phyloP scores from a whole-genome alignment of 2,888 invertebrate species.

The Drosophila nr. perissopoda region DNA sequence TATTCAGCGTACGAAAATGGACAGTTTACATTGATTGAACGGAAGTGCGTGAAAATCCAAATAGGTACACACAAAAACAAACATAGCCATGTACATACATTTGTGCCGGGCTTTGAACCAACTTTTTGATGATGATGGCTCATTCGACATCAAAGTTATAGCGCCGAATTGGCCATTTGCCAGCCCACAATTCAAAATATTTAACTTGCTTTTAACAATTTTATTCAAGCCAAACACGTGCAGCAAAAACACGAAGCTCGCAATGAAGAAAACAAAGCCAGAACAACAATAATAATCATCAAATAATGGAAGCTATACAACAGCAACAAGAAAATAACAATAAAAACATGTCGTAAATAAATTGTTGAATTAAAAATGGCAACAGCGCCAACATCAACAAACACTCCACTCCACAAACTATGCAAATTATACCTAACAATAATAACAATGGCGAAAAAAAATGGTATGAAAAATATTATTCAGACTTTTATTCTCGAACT shows the following conservation, averaged over 20 bases:
- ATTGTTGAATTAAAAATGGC: slow-evolving; percentile 55
- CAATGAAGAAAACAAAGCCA: slow-evolving; percentile 39
- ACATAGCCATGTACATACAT: background rate
- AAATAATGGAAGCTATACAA: slow-evolving; percentile 52
- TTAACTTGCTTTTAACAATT: slow-evolving; percentile 38
- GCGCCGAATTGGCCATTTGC: slow-evolving; percentile 43
- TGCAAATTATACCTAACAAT: slow-evolving; percentile 49
- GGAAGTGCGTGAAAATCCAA: slow-evolving; percentile 6
- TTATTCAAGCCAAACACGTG: slow-evolving; percentile 67
- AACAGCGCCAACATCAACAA: slow-evolving; percentile 19
- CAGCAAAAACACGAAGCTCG: slow-evolving; percentile 46
- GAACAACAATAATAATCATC: slow-evolving; percentile 60
- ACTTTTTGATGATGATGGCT: slow-evolving; percentile 12
- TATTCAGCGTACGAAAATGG: slow-evolving; percentile 5
- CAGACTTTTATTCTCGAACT: slow-evolving; percentile 23
- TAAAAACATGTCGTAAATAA: slow-evolving; percentile 53
- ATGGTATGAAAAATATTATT: slow-evolving; percentile 38
- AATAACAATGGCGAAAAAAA: slow-evolving; percentile 44
- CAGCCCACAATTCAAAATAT: slow-evolving; percentile 41
- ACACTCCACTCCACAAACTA: slow-evolving; percentile 40
- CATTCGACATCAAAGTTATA: slow-evolving; percentile 42
- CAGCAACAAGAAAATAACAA: slow-evolving; percentile 10
- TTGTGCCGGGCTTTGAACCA: slow-evolving; percentile 1
- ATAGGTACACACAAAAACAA: background rate
- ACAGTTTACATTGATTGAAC: slow-evolving; percentile 1